Percentiles rank a stretch among this genome's conserved stretches.
These are phyloP conservation scores for Diogma glabrata DNA, from an alignment of 2,888 invertebrate species.

Conservation along the genomic window DNA sequence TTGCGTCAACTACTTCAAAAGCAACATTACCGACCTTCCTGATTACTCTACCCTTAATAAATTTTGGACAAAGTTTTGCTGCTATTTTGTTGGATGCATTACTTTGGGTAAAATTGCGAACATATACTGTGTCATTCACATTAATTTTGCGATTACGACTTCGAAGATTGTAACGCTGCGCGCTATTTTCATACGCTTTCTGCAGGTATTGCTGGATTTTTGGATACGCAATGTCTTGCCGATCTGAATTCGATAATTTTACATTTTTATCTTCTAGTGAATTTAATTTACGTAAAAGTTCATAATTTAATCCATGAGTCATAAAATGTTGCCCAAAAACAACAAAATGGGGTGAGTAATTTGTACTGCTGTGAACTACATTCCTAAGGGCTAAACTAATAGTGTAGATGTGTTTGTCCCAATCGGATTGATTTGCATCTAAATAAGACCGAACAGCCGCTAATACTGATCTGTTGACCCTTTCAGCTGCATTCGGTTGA, in stretches of 20 bases:
- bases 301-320: not conserved
- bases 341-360: not conserved
- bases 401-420: not conserved
- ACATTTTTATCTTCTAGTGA: not conserved
- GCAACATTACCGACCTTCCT: conserved; percentile 1
- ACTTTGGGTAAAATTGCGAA: not conserved
- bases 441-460: not conserved
- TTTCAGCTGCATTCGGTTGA: conserved; percentile 21
- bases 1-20: not conserved
- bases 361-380: not conserved
- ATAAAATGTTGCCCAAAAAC: not conserved
- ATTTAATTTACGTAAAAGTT: not conserved
- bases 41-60: too few species aligned
- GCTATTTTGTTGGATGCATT: not conserved
- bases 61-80: too few species aligned
- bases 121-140: not conserved
- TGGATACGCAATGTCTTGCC: not conserved
- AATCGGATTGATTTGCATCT: not conserved
- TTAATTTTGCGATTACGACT: not conserved
- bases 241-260: not conserved
- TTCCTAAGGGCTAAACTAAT: not conserved
- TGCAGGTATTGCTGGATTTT: not conserved
- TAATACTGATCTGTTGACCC: conserved; percentile 15
- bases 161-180: not conserved
- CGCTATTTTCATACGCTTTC: not conserved